phyloP scores from a whole-genome alignment of 1,140 invertebrate species.

The Diorhabda elongata region DNA sequence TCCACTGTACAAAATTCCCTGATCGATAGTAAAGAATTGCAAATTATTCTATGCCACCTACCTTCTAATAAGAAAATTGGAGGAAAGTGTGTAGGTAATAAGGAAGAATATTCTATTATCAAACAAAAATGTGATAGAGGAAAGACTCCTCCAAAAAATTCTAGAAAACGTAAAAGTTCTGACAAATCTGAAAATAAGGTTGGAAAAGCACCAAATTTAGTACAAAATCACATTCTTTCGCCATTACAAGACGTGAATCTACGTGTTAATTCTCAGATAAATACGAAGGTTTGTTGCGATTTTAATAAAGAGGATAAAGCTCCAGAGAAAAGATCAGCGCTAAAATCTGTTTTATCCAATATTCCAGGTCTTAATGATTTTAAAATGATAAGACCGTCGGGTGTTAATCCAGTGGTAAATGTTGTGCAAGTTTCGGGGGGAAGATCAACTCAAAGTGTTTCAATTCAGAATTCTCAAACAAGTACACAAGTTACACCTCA shows the following conservation, averaged over 20 bases:
- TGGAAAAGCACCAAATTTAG: conserved; percentile 20
- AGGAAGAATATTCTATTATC: conserved; percentile 15
- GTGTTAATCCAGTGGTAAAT: conserved; percentile 54
- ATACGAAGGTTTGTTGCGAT: conserved; percentile 13
- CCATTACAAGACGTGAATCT: conserved; percentile 17
- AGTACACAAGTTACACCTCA: conserved; percentile 47
- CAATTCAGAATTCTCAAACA: conserved; percentile 40
- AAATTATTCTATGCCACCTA: conserved; percentile 19
- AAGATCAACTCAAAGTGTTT: conserved; percentile 28
- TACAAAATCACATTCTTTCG: conserved; percentile 18
- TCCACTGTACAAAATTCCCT: conserved; percentile 20
- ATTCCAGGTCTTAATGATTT: conserved; percentile 54
- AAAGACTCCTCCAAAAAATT: conserved; percentile 18
- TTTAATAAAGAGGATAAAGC: background rate
- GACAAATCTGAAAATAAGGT: conserved; percentile 18
- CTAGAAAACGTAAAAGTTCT: conserved; percentile 15
- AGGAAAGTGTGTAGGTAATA: conserved; percentile 7
- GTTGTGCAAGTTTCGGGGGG: conserved; percentile 54
- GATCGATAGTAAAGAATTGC: conserved; percentile 22
- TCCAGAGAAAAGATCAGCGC: background rate
- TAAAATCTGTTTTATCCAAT: conserved; percentile 45
- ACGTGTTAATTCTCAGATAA: conserved; percentile 6
- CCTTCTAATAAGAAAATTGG: conserved; percentile 7
- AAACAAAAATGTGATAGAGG: conserved; percentile 22
- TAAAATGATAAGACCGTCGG: conserved; percentile 54